Evolutionary conservation across 2,797 vertebrate genomes (phyloP).

Genomic region (Chelon auratus): DNA sequence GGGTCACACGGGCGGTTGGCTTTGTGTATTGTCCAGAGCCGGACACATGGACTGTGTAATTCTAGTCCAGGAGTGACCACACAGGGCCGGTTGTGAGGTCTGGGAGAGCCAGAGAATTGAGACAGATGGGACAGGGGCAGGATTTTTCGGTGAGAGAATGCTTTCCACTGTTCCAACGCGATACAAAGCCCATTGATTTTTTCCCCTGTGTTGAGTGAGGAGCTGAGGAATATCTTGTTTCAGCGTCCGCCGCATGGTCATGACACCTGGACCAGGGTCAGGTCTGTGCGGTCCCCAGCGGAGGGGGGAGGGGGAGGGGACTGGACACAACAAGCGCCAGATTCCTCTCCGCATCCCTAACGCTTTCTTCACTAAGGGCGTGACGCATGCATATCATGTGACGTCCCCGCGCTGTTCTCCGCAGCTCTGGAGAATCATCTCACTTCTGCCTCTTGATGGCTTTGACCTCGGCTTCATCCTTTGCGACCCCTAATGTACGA

Average conservation of each 20-base stretch:
- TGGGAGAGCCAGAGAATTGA: slow-evolving; percentile 63
- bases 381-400: slow-evolving; percentile 13
- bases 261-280: slow-evolving; percentile 82
- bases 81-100: slow-evolving; percentile 78
- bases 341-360: slow-evolving; percentile 19
- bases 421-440: slow-evolving; percentile 11
- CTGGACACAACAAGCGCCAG: slow-evolving; percentile 35
- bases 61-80: slow-evolving; percentile 81
- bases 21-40: slow-evolving; percentile 71
- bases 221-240: slow-evolving; percentile 81
- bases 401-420: neutral
- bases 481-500: slow-evolving; percentile 35
- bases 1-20: slow-evolving; percentile 42
- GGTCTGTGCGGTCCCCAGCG: slow-evolving; percentile 57
- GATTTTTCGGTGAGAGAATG: slow-evolving; percentile 76
- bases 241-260: slow-evolving; percentile 75
- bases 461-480: slow-evolving; percentile 60
- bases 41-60: slow-evolving; percentile 83
- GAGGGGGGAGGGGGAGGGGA: neutral
- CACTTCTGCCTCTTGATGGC: slow-evolving; percentile 50
- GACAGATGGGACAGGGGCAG: slow-evolving; percentile 82
- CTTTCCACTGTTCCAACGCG: slow-evolving; percentile 75
- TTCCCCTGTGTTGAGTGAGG: slow-evolving; percentile 66
- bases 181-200: slow-evolving; percentile 86
- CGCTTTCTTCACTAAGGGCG: slow-evolving; percentile 1